These are phyloP conservation scores for Gnatocerus cornutus DNA, from an alignment of 2,888 invertebrate genomes.

Conservation along the genomic window DNA sequence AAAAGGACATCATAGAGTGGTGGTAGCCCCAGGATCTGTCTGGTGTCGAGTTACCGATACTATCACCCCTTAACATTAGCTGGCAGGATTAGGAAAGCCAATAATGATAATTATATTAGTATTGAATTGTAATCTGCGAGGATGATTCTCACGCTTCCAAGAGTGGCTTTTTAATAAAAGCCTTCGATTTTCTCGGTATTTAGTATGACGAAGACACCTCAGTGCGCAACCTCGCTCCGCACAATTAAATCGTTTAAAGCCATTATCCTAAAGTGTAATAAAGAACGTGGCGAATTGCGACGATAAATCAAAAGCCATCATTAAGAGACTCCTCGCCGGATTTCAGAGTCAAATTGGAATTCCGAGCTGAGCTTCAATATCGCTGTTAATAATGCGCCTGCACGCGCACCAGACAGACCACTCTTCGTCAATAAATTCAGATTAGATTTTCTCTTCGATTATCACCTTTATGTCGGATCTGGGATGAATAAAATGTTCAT, in stretches of 20 bases:
- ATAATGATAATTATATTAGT: constrained; percentile 73
- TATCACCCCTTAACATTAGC: constrained; percentile 63
- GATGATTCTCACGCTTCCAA: constrained; percentile 65
- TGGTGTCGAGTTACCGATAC: constrained; percentile 68
- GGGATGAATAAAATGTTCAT: constrained; percentile 12
- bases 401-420: constrained; percentile 58
- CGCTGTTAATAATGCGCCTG: constrained; percentile 67
- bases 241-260: constrained; percentile 60
- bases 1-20: constrained; percentile 63
- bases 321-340: constrained; percentile 67
- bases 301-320: constrained; percentile 71
- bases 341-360: constrained; percentile 70
- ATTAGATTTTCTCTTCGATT: constrained; percentile 44
- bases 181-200: background rate
- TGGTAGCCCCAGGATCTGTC: constrained; percentile 51
- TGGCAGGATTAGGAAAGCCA: constrained; percentile 70
- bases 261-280: constrained; percentile 63
- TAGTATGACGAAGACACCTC: constrained; percentile 7
- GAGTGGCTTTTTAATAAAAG: background rate
- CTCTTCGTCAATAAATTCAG: constrained; percentile 46
- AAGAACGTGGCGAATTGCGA: constrained; percentile 67
- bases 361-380: constrained; percentile 68
- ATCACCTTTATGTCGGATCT: constrained; percentile 21
- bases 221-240: constrained; percentile 37
- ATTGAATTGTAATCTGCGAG: constrained; percentile 70